Evolutionary conservation across 1,140 invertebrate genomes (phyloP).

Genomic region (Euglossa dilemma): DNA sequence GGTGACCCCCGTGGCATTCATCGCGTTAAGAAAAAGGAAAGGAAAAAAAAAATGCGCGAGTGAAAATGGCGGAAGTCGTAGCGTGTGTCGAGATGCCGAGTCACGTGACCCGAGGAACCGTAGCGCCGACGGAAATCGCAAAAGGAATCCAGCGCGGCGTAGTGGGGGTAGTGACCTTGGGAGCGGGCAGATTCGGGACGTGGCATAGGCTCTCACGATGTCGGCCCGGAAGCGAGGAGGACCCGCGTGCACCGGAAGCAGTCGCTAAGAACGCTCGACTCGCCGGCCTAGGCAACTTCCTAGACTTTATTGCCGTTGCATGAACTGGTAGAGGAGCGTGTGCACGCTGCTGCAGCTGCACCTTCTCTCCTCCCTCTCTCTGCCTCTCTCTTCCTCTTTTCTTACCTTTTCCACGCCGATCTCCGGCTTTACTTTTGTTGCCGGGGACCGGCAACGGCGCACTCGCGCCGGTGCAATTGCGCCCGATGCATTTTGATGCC

Average conservation of each 20-base stretch:
- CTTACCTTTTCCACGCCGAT: not conserved
- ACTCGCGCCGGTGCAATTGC: constrained; percentile 38
- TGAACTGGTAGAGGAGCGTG: constrained; percentile 42
- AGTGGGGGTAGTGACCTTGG: not conserved
- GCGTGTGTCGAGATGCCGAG: too few relatives aligned
- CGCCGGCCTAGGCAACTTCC: constrained; percentile 50
- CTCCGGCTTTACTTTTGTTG: constrained; percentile 27
- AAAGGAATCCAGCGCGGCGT: not conserved
- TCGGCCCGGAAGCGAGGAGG: constrained; percentile 49
- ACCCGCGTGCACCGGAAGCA: constrained; percentile 46
- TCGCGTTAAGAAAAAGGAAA: too few relatives aligned
- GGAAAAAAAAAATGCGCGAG: too few relatives aligned
- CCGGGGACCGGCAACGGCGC: constrained; percentile 18
- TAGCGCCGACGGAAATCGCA: too few relatives aligned
- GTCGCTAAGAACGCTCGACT: constrained; percentile 53
- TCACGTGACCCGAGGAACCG: too few relatives aligned
- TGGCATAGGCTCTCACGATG: constrained; percentile 43
- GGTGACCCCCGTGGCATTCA: too few relatives aligned
- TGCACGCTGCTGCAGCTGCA: constrained; percentile 51
- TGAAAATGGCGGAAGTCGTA: too few relatives aligned
- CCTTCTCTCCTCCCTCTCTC: not conserved
- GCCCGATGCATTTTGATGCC: constrained; percentile 52
- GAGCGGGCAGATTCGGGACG: not conserved
- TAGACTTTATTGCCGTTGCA: constrained; percentile 60
- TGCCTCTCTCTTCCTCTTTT: not conserved